Evolutionary conservation across 2,888 invertebrate species (phyloP), one percentile per base, ranked within the genome.

Genomic region (Autographa pulchrina): DNA sequence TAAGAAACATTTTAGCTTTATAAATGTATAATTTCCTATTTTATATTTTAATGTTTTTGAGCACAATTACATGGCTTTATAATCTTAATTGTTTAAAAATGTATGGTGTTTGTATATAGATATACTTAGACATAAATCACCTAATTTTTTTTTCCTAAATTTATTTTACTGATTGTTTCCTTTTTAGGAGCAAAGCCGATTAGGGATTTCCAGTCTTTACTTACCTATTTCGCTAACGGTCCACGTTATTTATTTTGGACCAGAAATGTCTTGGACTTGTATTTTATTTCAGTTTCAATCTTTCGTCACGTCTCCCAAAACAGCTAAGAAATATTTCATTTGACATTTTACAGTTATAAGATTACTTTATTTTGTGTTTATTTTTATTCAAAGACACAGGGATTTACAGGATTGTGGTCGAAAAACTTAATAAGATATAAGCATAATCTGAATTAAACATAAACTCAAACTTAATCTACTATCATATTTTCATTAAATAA

Each of bases 171-270:
- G 56, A 74, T 73, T 78, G 75, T 71, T 65, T 61, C 65, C 68
- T 77, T 80, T 82, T 85, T 82, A 84, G 79, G 76, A 75, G 72
- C 68, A 76, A 81, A 82, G 72, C 82, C 81, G 77, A 82, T 80
- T 78, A 74, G 78, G 84, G 86, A 87, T 86, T 85, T 81, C 72
- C 78, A 74, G 81, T 80, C 75, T 80, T 84, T 85, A 81, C 80
- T 86, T 82, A 83, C 80, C 79, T 80, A 84, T 87, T 87, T 80
- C 77, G 81, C 81, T 83, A 85, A 84, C 84, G 81, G 71, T 69
- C 78, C 60, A 68, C 77, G 78, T 83, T 85, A 84, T 89, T 87
- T 87, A 84, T 88, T 86, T 83, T 74, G 67, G 70, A 65, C 52
- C 60, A 58, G n/a, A 32, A 65, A 77, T 78, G 67, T 75, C 75